Base-by-base conservation (phyloP, 1,140 invertebrate species). In the Notospermus geniculatus region DNA sequence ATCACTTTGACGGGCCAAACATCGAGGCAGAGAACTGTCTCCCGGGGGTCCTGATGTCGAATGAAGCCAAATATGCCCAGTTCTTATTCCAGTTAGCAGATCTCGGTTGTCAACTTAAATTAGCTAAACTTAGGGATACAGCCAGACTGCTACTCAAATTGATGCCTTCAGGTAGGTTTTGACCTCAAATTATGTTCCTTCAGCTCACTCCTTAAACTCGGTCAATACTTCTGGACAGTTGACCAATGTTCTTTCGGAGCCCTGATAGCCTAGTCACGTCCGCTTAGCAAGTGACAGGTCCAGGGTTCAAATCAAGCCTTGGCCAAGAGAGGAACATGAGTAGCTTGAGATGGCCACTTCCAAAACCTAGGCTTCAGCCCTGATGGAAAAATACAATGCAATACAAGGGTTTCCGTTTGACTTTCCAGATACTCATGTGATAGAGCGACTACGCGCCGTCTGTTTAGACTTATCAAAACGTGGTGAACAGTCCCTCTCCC, bases 31-130 rank as follows among this genome's bases (percentile, higher is more conserved):
- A 98, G 84, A 90, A 88, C 75, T 89, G 87, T 72, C 80, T 97
- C 57, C 94, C 95, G 17, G 93, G 94, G 57, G 93, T 97, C 69
- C 79, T 89, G 19, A 88, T 90, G 84, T 89, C 93, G 0, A 88
- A 90, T 75, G 88, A 90, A 64, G 84, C 88, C 45, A 86, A 88
- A 66, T 93, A 94, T 77, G 86, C 89, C 41, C 87, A 89, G 69
- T 97, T 97, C 80, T 89, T 97, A 71, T 89, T 96, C 79, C 90
- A 95, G 82, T 81, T 97, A 58, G 91, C 92, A 70, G 91, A 94
- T 74, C 80, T 95, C 60, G 94, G 93, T 54, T 91, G 91, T 76
- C 86, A 87, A 53, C 83, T 95, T 60, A 85, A 88, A 57, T 88
- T 94, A 71, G 84, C 88, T 19, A 87, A 87, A 43, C 82, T 98